phyloP scores from a whole-genome alignment of 2,797 vertebrate genomes.

The Pitangus sulphuratus region DNA sequence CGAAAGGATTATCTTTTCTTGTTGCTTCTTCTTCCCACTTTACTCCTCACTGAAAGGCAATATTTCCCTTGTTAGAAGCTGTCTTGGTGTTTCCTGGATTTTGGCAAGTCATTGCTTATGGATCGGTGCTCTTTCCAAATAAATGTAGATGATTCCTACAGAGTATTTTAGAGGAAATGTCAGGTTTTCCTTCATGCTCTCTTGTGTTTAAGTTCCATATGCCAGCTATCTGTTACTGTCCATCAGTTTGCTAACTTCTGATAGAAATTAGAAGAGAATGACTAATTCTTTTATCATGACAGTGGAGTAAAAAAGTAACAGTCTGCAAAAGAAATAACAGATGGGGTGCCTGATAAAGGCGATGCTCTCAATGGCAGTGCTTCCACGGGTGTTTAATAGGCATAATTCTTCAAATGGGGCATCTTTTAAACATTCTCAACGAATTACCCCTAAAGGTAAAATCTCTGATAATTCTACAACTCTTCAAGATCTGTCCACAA shows the following conservation, averaged over 20 bases:
- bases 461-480: neutral
- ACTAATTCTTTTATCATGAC: neutral
- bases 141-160: neutral
- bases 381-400: slow-evolving; percentile 3
- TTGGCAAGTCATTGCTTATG: neutral
- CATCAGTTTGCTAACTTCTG: neutral
- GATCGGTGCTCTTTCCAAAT: neutral
- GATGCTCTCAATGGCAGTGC: neutral
- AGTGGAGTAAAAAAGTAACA: neutral
- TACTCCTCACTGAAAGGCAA: neutral
- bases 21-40: neutral
- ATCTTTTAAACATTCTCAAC: neutral
- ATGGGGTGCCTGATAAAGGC: neutral
- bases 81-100: neutral
- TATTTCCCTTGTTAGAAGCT: neutral
- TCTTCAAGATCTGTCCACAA: neutral
- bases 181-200: neutral
- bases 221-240: neutral
- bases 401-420: slow-evolving; percentile 20
- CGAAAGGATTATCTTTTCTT: neutral
- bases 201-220: neutral
- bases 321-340: neutral
- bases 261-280: neutral
- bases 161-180: neutral
- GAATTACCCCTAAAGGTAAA: neutral